Conservation (phyloP, 2,888 invertebrate genomes). For the Pyrochroa serraticornis region DNA sequence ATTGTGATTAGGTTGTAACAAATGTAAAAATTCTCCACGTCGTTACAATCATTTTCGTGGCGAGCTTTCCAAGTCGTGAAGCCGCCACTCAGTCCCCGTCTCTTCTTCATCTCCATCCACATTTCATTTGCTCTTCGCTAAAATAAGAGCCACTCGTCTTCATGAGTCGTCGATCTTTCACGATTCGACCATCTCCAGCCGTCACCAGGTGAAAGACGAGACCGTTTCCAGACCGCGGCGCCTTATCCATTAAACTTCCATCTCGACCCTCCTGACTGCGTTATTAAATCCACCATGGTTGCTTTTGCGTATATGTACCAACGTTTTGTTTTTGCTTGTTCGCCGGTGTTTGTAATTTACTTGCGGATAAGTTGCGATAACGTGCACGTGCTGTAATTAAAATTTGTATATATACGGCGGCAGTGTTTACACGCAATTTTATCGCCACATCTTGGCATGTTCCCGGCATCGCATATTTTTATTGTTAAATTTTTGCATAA, state of each 20-base stretch:
- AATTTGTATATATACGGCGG: constrained; percentile 31
- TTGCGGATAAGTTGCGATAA: constrained; percentile 34
- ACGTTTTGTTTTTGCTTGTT: constrained; percentile 28
- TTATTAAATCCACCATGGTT: constrained; percentile 13
- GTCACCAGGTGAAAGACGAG: no score
- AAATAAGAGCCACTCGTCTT: no score
- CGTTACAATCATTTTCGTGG: no score
- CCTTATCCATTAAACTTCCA: neutral
- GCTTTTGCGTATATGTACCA: constrained; percentile 12
- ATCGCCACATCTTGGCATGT: constrained; percentile 23
- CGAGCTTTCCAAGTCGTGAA: no score
- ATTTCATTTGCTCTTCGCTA: no score
- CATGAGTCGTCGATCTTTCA: no score
- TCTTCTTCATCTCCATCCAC: no score
- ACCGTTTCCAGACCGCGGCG: no score
- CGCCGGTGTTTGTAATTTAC: constrained; percentile 32
- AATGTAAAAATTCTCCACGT: no score
- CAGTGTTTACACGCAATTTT: constrained; percentile 31
- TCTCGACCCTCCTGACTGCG: neutral
- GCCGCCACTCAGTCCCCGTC: no score
- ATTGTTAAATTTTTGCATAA: constrained; percentile 21
- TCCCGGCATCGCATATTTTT: constrained; percentile 18
- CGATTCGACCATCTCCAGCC: no score
- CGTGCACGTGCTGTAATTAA: constrained; percentile 33
- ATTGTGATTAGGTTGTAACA: no score